These are phyloP conservation scores for Nasonia vitripennis DNA, from an alignment of 1,140 invertebrate species.

Conservation along the genomic window DNA sequence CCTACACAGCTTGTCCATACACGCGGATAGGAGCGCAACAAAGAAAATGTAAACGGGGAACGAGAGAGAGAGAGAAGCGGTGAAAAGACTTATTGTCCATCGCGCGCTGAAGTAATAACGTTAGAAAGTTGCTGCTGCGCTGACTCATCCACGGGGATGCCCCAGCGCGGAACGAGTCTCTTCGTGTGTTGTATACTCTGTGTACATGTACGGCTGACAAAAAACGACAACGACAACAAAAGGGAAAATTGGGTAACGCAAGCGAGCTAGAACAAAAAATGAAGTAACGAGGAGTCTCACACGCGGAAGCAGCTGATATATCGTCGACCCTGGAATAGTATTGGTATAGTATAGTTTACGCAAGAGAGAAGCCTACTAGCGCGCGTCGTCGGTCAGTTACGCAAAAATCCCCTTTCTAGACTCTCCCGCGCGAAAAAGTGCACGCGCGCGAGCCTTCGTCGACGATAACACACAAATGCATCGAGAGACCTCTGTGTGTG, in stretches of 20 bases:
- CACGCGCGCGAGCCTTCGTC: not conserved
- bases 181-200: not conserved
- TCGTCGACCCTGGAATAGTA: not conserved
- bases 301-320: not conserved
- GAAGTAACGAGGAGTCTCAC: not conserved
- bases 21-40: too few relatives aligned
- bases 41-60: too few relatives aligned
- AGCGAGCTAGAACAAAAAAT: not conserved
- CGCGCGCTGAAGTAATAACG: not conserved
- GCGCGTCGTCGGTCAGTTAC: conserved; percentile 3
- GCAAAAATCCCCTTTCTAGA: conserved; percentile 39
- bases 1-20: not conserved
- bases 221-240: not conserved
- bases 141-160: conserved; percentile 31
- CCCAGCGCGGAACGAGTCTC: conserved; percentile 14
- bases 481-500: not conserved
- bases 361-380: conserved; percentile 33
- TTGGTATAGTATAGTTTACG: not conserved
- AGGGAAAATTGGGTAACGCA: not conserved
- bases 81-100: conserved; percentile 17
- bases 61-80: not conserved
- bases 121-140: conserved; percentile 34
- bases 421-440: not conserved
- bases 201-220: not conserved
- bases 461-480: not conserved